Evolutionary conservation across 2,797 vertebrate species (phyloP), one percentile per base, ranked within the genome.

Genomic region (Anabas testudineus): DNA sequence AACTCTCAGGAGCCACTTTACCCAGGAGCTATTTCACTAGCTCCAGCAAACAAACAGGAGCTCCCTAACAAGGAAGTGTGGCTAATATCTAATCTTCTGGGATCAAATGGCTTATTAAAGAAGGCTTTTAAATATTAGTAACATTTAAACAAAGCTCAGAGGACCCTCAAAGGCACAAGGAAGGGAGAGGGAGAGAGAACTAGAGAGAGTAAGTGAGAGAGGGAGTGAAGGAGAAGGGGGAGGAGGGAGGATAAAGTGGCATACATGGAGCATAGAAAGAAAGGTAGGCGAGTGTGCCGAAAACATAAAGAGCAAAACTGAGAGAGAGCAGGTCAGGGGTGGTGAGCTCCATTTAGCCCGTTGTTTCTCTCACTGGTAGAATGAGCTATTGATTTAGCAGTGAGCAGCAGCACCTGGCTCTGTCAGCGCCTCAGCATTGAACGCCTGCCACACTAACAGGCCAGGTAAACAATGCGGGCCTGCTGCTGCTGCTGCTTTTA

Each of bases 371-470:
- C 42, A n/a, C 86, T 79, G 77, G 73, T 83, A 82, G 88, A 83
- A 85, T 75, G 84, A 90, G 81, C 81, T 90, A 90, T 92, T 90
- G 90, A 92, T 92, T 90, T 63, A 82, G 82, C 56, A 64, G 79
- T 55, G 53, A 76, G 71, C 78, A 46, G 82, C 82, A 52, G 74
- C 80, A 78, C 72, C 78, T 84, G 71, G 79, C 78, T 82, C 70
- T 61, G 76, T 71, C 71, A 13, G 64, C 45, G 2, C 49, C 69
- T 78, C 66, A 4, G 54, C 76, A 66, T 36, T 63, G 82, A 66
- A 78, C 70, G 77, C 63, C 51, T 37, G 66, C 66, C 77, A 83
- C 77, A 43, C 71, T 69, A 65, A 88, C 78, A 16, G 74, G 67
- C 82, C 80, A 79, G 82, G 86, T 87, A 88, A 89, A 90, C 85